Evolutionary conservation across 2,888 invertebrate species (phyloP), one percentile per base, ranked within the genome.

Genomic region (Cistogaster globosa): DNA sequence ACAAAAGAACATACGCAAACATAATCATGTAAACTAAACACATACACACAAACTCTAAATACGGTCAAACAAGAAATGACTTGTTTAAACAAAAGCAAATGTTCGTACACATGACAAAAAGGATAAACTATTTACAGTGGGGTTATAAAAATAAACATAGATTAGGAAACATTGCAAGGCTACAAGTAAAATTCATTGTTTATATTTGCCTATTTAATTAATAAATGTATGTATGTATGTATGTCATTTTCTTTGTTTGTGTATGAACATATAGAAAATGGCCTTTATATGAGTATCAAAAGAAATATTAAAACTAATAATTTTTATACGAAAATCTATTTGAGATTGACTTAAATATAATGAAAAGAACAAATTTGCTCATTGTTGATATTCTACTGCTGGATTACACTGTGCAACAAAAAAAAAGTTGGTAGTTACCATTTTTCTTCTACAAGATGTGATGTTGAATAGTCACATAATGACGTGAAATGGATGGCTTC

Each of bases 1-100:
- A 71, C 51, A 75, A 71, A 69, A 14, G 20, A 26, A 57, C 11
- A 65, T 45, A 58, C 7, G 51, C 53, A 78, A 62, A 68, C 36
- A 67, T 36, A 69, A 14, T 8, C 20, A 60, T n/a, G 20, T 38
- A 57, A 55, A 48, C 26, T 60, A 58, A 26, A n/a, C 38, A 16
- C n/a, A 32, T 42, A 57, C 20, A 65, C 22, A 67, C 48, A 67
- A 45, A 53, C 12, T 32, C 32, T n/a, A 6, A 4, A 32, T 42
- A 65, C n/a, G 65, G 18, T 72, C 55, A 67, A 53, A 60, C 8
- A 55, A 48, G 14, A 32, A 72, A n/a, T 0, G 55, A 53, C 20
- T 18, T 18, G 6, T 8, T 53, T 53, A 53, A 12, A 20, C n/a
- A 20, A 20, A 53, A 32, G 6, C 18, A 18, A 53, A 48, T 48